phyloP scores from a whole-genome alignment of 1,140 invertebrate genomes.

The Stratiolaelaps scimitus region DNA sequence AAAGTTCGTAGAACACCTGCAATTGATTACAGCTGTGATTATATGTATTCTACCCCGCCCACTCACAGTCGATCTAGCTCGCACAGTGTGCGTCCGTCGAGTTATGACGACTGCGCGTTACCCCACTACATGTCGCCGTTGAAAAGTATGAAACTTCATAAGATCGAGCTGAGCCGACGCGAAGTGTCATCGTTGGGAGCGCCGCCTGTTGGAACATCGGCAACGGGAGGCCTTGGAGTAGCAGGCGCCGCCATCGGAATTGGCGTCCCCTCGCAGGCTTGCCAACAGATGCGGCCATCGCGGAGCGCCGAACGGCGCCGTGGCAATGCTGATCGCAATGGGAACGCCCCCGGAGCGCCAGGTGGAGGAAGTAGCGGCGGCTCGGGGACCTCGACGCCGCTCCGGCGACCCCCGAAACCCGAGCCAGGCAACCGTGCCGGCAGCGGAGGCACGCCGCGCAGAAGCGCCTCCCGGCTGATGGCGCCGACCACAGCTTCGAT shows the following conservation, averaged over 20 bases:
- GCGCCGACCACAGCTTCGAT: constrained; percentile 21
- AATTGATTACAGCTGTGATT: no score
- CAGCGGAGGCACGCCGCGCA: constrained; percentile 3
- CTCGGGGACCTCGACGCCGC: constrained; percentile 15
- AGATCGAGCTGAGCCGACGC: constrained; percentile 9
- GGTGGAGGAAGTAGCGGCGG: background rate
- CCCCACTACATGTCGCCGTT: constrained; percentile 26
- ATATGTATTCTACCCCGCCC: no score
- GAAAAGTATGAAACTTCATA: constrained; percentile 27
- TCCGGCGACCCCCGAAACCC: constrained; percentile 5
- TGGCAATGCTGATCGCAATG: constrained; percentile 9
- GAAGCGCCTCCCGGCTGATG: constrained; percentile 16
- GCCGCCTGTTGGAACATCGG: no score
- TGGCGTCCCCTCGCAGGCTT: background rate
- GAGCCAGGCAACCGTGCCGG: background rate
- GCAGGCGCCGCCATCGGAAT: no score
- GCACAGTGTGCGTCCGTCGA: background rate
- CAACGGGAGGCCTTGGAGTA: no score
- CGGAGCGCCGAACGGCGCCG: constrained; percentile 8
- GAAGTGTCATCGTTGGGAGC: constrained; percentile 1
- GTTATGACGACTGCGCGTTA: constrained; percentile 23
- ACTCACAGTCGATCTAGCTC: background rate
- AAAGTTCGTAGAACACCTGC: no score
- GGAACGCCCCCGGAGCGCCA: constrained; percentile 3
- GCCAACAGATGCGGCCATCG: constrained; percentile 7